Base-by-base conservation (phyloP, 2,797 vertebrate species). In the Etheostoma nigrum region DNA sequence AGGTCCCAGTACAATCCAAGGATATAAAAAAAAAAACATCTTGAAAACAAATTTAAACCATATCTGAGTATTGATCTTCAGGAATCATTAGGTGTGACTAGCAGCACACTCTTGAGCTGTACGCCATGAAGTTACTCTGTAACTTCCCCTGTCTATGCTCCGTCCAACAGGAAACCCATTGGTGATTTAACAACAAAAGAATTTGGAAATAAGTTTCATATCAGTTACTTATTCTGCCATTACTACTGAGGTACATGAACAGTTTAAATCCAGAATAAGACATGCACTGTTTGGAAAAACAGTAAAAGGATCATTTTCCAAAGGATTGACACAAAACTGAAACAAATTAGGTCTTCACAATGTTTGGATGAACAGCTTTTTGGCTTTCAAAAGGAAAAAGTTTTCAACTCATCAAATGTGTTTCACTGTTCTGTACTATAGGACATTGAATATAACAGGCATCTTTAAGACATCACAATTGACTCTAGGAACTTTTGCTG, bases 11-110 rank as follows among this genome's bases (percentile, higher is more conserved):
- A 33, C 21, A 33, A 42, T 18, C 3, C 8, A 5, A 27, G 19
- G 21, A 72, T 47, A 60, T 19, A 30, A 30, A 27, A 30, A 27
- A 59, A 51, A 59, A 51, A 59, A n/a, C 65, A 62, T 18, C 7
- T 9, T n/a, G 5, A 48, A 60, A 47, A 16, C n/a, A 14, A 6
- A 15, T 49, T 53, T 1, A 23, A 68, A 49, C 54, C 74, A 51
- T 87, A 91, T 89, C 88, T 53, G n/a, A 78, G 58, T 88, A 93
- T 92, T 87, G 90, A 93, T 90, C 90, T 88, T 18, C 44, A 84
- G 82, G 86, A 87, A 83, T 82, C 85, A 84, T 87, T 82, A 76
- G 70, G 82, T 63, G 1, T 78, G 80, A 86, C 78, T 7, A 48
- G 64, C 33, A 13, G 30, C 77, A 13, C 45, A n/a, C 55, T 76